Percentiles rank a stretch among this genome's conserved stretches.
Conservation (phyloP, 2,888 invertebrate genomes). For the Tipula vernalis region DNA sequence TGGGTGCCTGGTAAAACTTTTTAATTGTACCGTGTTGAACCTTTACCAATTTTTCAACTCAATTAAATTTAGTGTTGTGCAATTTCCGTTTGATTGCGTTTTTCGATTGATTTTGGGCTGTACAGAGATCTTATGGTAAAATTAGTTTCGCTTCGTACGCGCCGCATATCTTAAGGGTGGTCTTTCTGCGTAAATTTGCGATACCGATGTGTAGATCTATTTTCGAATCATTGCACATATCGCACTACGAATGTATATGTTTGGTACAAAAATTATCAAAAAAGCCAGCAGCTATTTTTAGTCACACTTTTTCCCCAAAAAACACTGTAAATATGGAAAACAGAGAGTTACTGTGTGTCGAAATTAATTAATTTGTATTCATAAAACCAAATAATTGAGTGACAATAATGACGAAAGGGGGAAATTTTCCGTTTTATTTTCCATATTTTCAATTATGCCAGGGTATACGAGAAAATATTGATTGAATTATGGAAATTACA, state of each 20-base stretch:
- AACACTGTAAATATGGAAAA: background rate
- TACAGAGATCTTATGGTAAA: background rate
- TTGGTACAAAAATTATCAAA: background rate
- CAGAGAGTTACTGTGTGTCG: background rate
- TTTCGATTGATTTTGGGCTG: background rate
- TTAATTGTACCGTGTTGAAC: background rate
- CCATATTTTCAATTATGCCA: background rate
- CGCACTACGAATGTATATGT: background rate
- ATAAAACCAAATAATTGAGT: background rate
- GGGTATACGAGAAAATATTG: background rate
- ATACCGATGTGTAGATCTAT: background rate
- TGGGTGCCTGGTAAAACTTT: background rate
- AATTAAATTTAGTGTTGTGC: conserved; percentile 4
- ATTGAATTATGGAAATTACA: background rate
- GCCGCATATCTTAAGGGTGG: background rate
- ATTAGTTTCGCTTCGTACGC: background rate
- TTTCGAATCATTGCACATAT: background rate
- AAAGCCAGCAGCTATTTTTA: background rate
- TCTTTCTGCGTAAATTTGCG: background rate
- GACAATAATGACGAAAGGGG: background rate
- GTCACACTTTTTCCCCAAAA: background rate
- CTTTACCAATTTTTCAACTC: background rate
- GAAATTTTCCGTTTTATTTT: background rate
- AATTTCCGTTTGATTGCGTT: background rate
- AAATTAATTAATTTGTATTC: background rate